phyloP scores from a whole-genome alignment of 2,113 vertebrate genomes.

The Hippocampus barbouri region DNA sequence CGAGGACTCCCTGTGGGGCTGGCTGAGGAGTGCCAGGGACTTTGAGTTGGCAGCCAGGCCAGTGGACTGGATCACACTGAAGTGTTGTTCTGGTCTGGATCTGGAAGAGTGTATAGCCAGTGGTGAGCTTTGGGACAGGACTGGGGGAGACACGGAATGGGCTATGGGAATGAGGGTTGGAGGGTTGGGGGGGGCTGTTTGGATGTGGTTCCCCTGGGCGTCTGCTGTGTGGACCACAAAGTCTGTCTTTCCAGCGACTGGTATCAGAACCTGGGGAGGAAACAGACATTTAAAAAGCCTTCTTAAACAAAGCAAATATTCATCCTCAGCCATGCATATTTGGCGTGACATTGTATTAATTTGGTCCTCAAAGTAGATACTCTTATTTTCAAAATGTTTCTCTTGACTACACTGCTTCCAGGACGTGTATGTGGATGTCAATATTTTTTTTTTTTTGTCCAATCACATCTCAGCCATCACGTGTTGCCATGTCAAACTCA shows the following conservation, averaged over 20 bases:
- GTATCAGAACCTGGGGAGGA: constrained; percentile 77
- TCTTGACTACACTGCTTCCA: background rate
- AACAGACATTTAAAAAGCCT: constrained; percentile 3
- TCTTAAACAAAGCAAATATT: constrained; percentile 12
- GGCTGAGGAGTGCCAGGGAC: constrained; percentile 85
- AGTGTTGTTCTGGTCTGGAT: constrained; percentile 89
- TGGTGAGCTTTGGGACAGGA: constrained; percentile 84
- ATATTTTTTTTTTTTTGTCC: background rate
- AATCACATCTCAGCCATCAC: background rate
- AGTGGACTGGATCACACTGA: constrained; percentile 97
- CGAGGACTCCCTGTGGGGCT: constrained; percentile 82
- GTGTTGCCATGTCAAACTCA: background rate
- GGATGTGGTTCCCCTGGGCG: constrained; percentile 79
- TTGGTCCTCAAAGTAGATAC: background rate
- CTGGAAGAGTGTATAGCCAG: constrained; percentile 86
- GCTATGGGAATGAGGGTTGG: constrained; percentile 81
- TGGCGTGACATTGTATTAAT: constrained; percentile 3
- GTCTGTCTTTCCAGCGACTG: constrained; percentile 78
- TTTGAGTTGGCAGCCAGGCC: constrained; percentile 87
- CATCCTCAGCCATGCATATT: background rate
- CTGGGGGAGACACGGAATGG: constrained; percentile 80
- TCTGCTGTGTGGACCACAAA: constrained; percentile 59
- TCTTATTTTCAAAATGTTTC: too few species aligned
- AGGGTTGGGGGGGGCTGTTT: constrained; percentile 79
- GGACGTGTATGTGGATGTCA: too few species aligned